Base-by-base conservation (phyloP, 2,888 invertebrate species). In the Cheilosia pagana region DNA sequence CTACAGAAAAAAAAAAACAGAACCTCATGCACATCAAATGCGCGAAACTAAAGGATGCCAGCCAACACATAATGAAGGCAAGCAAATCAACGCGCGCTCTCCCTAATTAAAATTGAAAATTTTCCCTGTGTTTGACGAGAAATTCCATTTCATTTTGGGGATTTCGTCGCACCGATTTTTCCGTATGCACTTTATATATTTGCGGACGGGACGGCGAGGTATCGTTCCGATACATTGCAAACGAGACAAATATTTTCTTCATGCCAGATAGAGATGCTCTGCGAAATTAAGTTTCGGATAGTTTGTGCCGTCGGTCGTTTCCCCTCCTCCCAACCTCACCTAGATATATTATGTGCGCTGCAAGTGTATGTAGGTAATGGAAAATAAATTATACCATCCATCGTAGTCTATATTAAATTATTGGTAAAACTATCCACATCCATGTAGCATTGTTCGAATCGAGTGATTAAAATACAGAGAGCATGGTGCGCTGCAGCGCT, bases 161-260 rank as follows among this genome's bases (percentile, higher is more conserved):
- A 75, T 79, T 43, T 57, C 39, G 65, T 65, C 23, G 63, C 70
- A 57, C 52, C 31, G 70, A 63, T 65, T 85, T 77, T 63, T 63
- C 78, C 74, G 68, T 70, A n/a, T n/a, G 59, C 31, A 50, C 43
- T 63, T 70, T 67, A 70, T 63, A 62, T 67, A 70, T 82, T 76
- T 78, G 79, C 65, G 70, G 79, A 74, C 83, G 71, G 70, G 79
- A 74, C 83, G 71, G 63, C 75, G 71, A 65, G 71, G 67, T 85
- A 71, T 83, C 83, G 87, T 87, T 88, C 83, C 87, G 87, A 87
- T 88, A 87, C 87, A 88, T 87, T 88, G 86, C 86, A 72, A 67
- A 88, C 78, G 86, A 88, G 87, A 88, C 87, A 86, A 86, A 88
- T 88, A 88, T 87, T 86, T 87, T 79, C 78, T 87, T 81, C 70